Base-by-base conservation (phyloP, 2,113 vertebrate genomes). In the Ailurus styani region DNA sequence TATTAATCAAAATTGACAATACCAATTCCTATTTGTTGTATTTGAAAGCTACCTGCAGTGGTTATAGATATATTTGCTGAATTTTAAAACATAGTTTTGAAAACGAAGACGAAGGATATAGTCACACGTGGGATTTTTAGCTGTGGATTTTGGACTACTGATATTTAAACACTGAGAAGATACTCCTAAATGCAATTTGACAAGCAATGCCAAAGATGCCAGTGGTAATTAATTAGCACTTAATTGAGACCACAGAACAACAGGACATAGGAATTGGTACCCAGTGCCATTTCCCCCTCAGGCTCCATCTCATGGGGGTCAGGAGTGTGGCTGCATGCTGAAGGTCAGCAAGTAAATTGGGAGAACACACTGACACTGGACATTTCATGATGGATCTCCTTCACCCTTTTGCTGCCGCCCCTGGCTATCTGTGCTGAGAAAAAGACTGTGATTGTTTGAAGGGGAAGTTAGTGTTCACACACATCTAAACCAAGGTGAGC, bases 171-270 rank as follows among this genome's bases (percentile, higher is more conserved):
- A 99, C 98, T 98, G 96, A 99, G 99, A 99, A 99, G 99, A 99
- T 99, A 99, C 93, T 98, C 98, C 99, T 99, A 99, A 99, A 99
- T 99, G 98, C 98, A 99, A 99, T 99, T 99, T 99, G 99, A 99
- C 99, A 99, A 98, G 99, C 99, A 99, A 99, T 98, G 99, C 99
- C 99, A 99, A 99, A 99, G 99, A 99, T 99, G 99, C 99, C 99
- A 99, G 99, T 99, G 99, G 99, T 99, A 99, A 99, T 99, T 99
- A 99, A 99, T 99, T 99, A 99, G 99, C 99, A 99, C 99, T 99
- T 99, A 99, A 99, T 99, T 99, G 99, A 99, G 99, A 99, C 98
- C 98, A 99, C 98, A 98, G 99, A 99, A 99, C 99, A 99, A 99
- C 99, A 99, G 99, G 99, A 99, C 99, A 98, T 98, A 97, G 98